Base-by-base conservation (phyloP, 2,113 vertebrate genomes). In the Siniperca chuatsi region DNA sequence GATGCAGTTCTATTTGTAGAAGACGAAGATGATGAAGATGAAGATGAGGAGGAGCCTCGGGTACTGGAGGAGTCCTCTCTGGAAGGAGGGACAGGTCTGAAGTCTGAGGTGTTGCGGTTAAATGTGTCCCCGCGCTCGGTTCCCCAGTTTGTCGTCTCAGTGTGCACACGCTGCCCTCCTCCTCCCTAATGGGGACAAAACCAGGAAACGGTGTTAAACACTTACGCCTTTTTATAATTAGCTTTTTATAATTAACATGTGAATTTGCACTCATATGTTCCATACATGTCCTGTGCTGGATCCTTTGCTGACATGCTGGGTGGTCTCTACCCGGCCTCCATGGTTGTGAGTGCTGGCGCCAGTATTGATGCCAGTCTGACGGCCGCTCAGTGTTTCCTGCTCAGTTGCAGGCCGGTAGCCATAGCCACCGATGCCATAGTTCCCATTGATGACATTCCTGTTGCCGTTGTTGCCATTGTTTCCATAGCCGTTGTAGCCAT, bases 121-220 rank as follows among this genome's bases (percentile, higher is more conserved):
- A 93, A 91, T 13, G 92, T 93, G 82, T 92, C 93, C 37, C 90
- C 92, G 25, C 93, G 88, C 29, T 82, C 88, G 0, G 7, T 93
- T 92, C 94, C 95, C 65, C 60, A 80, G 42, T 52, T 89, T 57
- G 69, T 67, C 2, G 55, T 94, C 4, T 77, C 85, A 0, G 83
- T 62, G 65, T 18, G 9, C 2, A 33, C 79, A 0, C 1, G 54
- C 13, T 82, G 75, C 9, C 69, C 75, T 62, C 83, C 86, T 64
- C 81, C 93, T 1, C 57, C 81, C 86, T 92, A 20, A 64, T 11
- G 72, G 52, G 0, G 66, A 83, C 20, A 68, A 65, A 82, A 68
- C 7, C 67, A 72, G 8, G 4, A 33, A 52, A 62, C 23, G 12
- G n/a, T 0, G 21, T 60, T 10, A 35, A 44, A 42, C 48, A 44